phyloP scores from a whole-genome alignment of 1,140 invertebrate species.

The Drosophila orosa region DNA sequence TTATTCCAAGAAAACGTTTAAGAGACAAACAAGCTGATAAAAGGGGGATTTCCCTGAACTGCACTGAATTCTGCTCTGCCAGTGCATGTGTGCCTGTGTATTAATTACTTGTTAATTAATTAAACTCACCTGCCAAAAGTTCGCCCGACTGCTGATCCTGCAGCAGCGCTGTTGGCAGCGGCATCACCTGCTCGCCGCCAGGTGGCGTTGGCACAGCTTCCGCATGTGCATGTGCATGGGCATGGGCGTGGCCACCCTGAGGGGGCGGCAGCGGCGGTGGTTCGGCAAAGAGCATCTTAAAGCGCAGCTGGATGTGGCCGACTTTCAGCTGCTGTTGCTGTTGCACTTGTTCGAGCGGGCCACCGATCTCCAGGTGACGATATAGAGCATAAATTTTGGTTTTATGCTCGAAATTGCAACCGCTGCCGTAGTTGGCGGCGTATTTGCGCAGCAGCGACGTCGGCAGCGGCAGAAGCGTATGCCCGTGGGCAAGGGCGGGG shows the following conservation, averaged over 20 bases:
- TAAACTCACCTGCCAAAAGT: constrained; percentile 61
- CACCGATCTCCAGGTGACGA: constrained; percentile 76
- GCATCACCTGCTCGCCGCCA: constrained; percentile 29
- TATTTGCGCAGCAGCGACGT: constrained; percentile 54
- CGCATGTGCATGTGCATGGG: constrained; percentile 23
- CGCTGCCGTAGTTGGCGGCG: constrained; percentile 66
- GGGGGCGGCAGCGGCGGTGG: constrained; percentile 43
- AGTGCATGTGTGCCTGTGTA: background rate
- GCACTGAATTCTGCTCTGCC: background rate
- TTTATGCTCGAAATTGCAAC: constrained; percentile 78
- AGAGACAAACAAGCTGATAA: background rate
- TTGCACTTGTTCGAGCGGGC: constrained; percentile 79
- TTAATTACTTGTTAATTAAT: constrained; percentile 6
- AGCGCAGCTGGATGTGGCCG: constrained; percentile 63
- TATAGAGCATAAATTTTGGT: constrained; percentile 83
- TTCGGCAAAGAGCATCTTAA: constrained; percentile 74
- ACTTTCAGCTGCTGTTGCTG: constrained; percentile 81
- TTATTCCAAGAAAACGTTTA: background rate
- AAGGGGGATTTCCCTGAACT: background rate
- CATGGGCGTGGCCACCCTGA: constrained; percentile 33
- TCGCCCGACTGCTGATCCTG: constrained; percentile 63
- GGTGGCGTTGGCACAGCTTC: constrained; percentile 11
- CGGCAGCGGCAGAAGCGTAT: constrained; percentile 53
- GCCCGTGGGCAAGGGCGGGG: constrained; percentile 28
- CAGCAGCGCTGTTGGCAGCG: constrained; percentile 49